Evolutionary conservation across 2,888 invertebrate genomes (phyloP).

Genomic region (Polyploca ridens): DNA sequence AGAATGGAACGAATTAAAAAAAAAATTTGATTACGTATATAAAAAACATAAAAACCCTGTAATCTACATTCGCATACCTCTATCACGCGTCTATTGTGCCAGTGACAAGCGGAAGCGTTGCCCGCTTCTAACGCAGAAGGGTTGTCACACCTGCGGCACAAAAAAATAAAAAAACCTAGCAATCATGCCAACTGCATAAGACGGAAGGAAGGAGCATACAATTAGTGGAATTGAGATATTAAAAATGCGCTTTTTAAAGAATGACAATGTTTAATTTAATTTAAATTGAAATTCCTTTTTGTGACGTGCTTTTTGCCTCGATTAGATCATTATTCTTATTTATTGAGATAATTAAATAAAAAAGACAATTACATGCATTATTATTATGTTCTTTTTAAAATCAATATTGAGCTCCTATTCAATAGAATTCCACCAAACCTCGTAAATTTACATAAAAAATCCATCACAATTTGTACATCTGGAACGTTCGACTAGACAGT

Average conservation of each 20-base stretch:
- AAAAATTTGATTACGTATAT: conserved; percentile 11
- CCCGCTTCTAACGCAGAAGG: conserved; percentile 54
- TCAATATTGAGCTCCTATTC: neutral
- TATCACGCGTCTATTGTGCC: conserved; percentile 58
- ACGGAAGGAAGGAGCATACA: conserved; percentile 51
- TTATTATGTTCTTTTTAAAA: neutral
- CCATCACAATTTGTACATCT: neutral
- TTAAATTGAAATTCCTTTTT: neutral
- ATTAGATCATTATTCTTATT: neutral
- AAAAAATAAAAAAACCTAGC: conserved; percentile 48
- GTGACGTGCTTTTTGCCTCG: neutral
- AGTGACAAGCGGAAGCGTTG: conserved; percentile 64
- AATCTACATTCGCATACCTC: conserved; percentile 49
- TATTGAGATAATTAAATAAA: neutral
- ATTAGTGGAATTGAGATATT: conserved; percentile 25
- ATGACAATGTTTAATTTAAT: conserved; percentile 19
- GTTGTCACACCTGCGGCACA: conserved; percentile 71
- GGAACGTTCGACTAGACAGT: conserved; percentile 14
- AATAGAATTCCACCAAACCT: neutral
- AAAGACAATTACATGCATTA: neutral
- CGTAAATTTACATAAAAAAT: neutral
- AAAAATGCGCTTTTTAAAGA: neutral
- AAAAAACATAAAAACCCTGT: neutral
- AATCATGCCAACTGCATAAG: conserved; percentile 35
- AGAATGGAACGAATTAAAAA: neutral